Base-by-base conservation (phyloP, 2,113 vertebrate species). In the Orcinus orca region DNA sequence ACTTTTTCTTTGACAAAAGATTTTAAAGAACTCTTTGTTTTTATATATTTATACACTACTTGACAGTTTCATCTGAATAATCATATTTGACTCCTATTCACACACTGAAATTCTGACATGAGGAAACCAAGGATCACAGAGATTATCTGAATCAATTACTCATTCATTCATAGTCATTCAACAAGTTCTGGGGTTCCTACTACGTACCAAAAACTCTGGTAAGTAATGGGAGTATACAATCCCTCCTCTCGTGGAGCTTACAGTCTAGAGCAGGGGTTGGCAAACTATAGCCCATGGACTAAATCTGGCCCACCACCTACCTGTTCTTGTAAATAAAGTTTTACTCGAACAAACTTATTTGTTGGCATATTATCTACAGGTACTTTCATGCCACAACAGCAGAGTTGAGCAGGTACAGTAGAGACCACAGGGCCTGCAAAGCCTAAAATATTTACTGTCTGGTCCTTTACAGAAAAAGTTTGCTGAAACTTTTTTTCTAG, bases 11-110 rank as follows among this genome's bases (percentile, higher is more conserved):
- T 92, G 84, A 41, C 18, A 88, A 90, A 97, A 76, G 33, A 81
- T 41, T 97, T 96, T 90, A 88, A 73, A 83, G 50, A 96, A 84
- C 93, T 92, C 50, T 79, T 77, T 31, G 70, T 41, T 82, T 83
- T 88, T 93, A 81, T 67, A 96, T n/a, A 93, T 63, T 88, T 86
- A 87, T 14, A 80, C 17, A 86, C 20, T 62, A 77, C 58, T 71
- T 96, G 20, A 83, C 76, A 81, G 25, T 79, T 93, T 97, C 65
- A 80, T 88, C 33, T 96, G 63, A 89, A 89, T 85, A 76, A 88
- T 67, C 11, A n/a, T 20, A 92, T 14, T 55, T 84, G 68, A 90
- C n/a, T 88, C 47, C 50, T 85, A 82, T 8, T 92, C 70, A 73
- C 36, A 93, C 6, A 96, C 26, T 68, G n/a, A 87, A 92, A 84